Conservation (phyloP, 2,797 vertebrate genomes). For the Pseudochaenichthys georgianus region DNA sequence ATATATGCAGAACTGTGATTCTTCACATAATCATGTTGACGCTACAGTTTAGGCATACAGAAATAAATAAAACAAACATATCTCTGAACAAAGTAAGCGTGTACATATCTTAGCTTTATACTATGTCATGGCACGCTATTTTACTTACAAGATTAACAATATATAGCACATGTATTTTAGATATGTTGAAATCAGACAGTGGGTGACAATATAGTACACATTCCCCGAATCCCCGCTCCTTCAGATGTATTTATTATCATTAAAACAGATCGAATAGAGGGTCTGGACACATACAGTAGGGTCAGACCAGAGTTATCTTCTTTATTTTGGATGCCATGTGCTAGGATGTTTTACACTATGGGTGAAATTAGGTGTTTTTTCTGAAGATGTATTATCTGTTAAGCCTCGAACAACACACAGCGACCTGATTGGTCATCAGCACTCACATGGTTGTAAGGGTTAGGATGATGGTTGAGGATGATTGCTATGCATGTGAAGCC, state of each 20-base stretch:
- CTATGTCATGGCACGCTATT: constrained; percentile 62
- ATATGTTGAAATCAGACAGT: constrained; percentile 76
- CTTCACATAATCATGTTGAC: constrained; percentile 72
- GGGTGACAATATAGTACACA: constrained; percentile 68
- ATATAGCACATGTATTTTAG: constrained; percentile 77
- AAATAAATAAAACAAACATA: constrained; percentile 77
- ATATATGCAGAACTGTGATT: constrained; percentile 79
- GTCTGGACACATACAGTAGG: constrained; percentile 51
- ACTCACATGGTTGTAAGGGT: constrained; percentile 35
- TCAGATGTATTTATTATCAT: constrained; percentile 40
- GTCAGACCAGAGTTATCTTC: constrained; percentile 57
- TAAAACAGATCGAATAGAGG: constrained; percentile 59
- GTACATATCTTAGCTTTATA: constrained; percentile 57
- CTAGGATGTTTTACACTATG: constrained; percentile 25
- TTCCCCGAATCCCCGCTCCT: constrained; percentile 33
- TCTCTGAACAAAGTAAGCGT: constrained; percentile 68
- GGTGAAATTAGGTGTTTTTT: constrained; percentile 28
- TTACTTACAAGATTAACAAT: constrained; percentile 83
- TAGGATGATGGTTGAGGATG: constrained; percentile 52
- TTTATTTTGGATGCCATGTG: constrained; percentile 25
- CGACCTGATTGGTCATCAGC: constrained; percentile 55
- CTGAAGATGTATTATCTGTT: constrained; percentile 29
- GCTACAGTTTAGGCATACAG: constrained; percentile 72
- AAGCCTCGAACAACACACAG: constrained; percentile 36
- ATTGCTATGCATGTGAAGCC: constrained; percentile 63